Evolutionary conservation across 2,888 invertebrate genomes (phyloP).

Genomic region (Lymantria dispar): DNA sequence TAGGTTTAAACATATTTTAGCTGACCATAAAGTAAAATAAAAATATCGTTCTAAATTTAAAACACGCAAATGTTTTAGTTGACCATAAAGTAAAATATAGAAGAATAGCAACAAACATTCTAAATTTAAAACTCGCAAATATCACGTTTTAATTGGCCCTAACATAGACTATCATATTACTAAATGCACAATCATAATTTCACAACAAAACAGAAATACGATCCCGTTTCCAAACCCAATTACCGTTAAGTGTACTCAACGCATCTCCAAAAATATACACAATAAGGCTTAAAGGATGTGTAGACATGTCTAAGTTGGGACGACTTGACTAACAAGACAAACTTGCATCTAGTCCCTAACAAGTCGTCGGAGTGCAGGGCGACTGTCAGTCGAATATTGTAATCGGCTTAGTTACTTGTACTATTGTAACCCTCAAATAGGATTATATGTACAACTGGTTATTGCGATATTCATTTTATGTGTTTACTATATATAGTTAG

Average conservation of each 20-base stretch:
- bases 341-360: constrained; percentile 58
- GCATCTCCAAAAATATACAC: constrained; percentile 22
- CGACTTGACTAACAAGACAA: constrained; percentile 62
- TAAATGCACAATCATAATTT: neutral
- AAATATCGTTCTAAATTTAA: too few relatives aligned
- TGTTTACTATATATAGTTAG: neutral
- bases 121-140: too few relatives aligned
- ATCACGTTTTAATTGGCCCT: too few relatives aligned
- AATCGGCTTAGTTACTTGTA: constrained; percentile 61
- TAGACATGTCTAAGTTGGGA: constrained; percentile 29
- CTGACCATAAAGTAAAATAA: too few relatives aligned
- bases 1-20: too few relatives aligned
- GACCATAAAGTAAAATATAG: too few relatives aligned
- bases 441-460: constrained; percentile 21
- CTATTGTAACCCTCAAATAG: constrained; percentile 37
- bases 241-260: constrained; percentile 19
- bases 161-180: neutral
- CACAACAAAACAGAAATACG: constrained; percentile 1
- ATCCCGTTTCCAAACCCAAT: constrained; percentile 21
- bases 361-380: constrained; percentile 26
- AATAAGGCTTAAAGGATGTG: constrained; percentile 36
- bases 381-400: constrained; percentile 48
- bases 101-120: too few relatives aligned
- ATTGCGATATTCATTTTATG: constrained; percentile 8
- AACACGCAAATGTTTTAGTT: too few relatives aligned